Evolutionary conservation across 2,888 invertebrate genomes (phyloP), one percentile per base, ranked within the genome.

Genomic region (Epirrita christyi): DNA sequence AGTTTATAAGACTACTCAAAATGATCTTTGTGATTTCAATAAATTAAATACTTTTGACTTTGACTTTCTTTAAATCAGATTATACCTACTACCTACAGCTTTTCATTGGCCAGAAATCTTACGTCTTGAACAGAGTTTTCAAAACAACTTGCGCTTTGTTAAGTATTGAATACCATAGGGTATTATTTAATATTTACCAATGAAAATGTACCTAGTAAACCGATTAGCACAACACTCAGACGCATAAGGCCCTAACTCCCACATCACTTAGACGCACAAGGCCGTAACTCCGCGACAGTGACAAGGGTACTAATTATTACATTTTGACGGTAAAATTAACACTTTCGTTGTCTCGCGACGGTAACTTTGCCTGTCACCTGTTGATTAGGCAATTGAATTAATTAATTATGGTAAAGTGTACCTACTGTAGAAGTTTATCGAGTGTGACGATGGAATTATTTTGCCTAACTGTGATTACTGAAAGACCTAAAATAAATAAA

Each of bases 271-370:
- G 36, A 28, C 56, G 29, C 34, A 38, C 14, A 45, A 34, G 28
- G 37, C 10, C 34, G 6, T 36, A 45, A 49, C 15, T 49, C 13
- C 29, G 28, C 42, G 63, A 55, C 60, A 61, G 46, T 66, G 68
- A 68, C 64, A 65, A 62, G 68, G 68, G 68, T 68, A 64, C 59
- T 65, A 65, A 68, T 68, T 65, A 68, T 65, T 51, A 67, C 59
- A 61, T 60, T n/a, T 62, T 68, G 68, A 67, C 68, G 63, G 62
- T 47, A 52, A 66, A 68, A 68, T 68, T 67, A 67, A 65, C 68
- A 65, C 61, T 55, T 59, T 47, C 55, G 11, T 29, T 37, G 59
- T 59, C 55, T 51, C 53, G 13, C 11, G 49, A 13, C 42, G 44
- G 51, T 29, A 59, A 53, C 61, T 57, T 32, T 32, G 43, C 37